Percentiles rank a stretch among this genome's conserved stretches.
phyloP scores from a whole-genome alignment of 1,140 invertebrate species.

The Scaptomyza montana region DNA sequence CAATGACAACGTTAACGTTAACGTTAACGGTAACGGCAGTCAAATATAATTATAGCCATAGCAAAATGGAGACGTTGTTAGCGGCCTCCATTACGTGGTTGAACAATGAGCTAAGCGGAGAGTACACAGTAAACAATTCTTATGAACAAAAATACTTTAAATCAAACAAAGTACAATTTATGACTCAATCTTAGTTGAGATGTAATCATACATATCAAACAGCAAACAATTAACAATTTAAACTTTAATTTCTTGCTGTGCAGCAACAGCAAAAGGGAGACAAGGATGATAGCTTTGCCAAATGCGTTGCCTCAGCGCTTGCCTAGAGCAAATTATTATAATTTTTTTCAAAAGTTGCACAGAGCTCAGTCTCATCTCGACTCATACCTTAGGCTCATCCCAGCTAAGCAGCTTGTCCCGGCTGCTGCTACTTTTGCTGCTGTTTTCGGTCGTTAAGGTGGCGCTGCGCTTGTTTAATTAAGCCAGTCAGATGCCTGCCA shows the following conservation, averaged over 20 bases:
- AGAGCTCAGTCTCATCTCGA: constrained; percentile 8
- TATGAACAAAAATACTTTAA: too few relatives aligned
- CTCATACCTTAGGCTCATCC: background rate
- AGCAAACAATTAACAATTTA: too few relatives aligned
- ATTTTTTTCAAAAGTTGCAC: constrained; percentile 68
- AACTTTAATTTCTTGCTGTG: background rate
- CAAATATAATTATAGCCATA: constrained; percentile 77
- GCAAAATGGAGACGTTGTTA: constrained; percentile 75
- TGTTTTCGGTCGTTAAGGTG: constrained; percentile 61
- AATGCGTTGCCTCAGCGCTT: constrained; percentile 19
- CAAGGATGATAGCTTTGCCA: constrained; percentile 3
- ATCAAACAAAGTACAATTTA: too few relatives aligned
- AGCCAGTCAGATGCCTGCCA: constrained; percentile 61
- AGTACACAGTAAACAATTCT: background rate
- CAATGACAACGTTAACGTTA: constrained; percentile 34
- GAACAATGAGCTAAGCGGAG: constrained; percentile 38
- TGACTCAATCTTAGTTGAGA: too few relatives aligned
- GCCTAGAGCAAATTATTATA: constrained; percentile 68
- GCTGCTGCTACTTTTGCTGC: background rate
- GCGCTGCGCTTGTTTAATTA: constrained; percentile 76
- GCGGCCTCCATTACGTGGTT: constrained; percentile 27
- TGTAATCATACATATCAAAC: too few relatives aligned
- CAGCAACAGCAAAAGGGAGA: constrained; percentile 3
- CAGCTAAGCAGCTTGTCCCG: constrained; percentile 14
- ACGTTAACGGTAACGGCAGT: constrained; percentile 58